phyloP scores from a whole-genome alignment of 2,888 invertebrate species.

The Liopterus haemorrhoidalis region DNA sequence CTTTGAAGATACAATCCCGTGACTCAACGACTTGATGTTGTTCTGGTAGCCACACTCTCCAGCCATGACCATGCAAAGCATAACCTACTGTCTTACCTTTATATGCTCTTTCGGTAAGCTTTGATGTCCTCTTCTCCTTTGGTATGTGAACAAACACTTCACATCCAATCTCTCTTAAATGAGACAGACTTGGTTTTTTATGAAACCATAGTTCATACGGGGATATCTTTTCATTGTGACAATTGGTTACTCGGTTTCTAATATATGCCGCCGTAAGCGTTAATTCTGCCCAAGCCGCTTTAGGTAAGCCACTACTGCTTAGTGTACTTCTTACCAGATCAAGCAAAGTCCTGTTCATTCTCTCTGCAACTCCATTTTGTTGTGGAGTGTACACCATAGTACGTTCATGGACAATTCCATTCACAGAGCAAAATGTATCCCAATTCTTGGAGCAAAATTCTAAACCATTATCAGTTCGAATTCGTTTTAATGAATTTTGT shows the following conservation, averaged over 20 bases:
- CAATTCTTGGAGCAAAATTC: conserved; percentile 17
- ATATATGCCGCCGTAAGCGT: conserved; percentile 5
- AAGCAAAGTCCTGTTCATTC: conserved; percentile 9
- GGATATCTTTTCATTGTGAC: conserved; percentile 4
- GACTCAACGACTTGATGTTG: too few relatives aligned
- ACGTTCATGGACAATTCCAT: conserved; percentile 10
- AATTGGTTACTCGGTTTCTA: conserved; percentile 11
- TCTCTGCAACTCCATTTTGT: conserved; percentile 13
- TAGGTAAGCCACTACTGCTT: not conserved
- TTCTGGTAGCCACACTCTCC: conserved; percentile 22
- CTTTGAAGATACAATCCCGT: not conserved
- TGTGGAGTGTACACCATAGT: conserved; percentile 15
- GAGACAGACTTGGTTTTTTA: conserved; percentile 29
- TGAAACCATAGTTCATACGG: conserved; percentile 11
- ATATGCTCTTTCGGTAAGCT: conserved; percentile 17
- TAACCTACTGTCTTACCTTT: conserved; percentile 23
- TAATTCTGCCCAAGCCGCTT: conserved; percentile 13
- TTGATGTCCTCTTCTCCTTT: conserved; percentile 4
- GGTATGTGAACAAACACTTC: conserved; percentile 6
- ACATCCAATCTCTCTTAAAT: conserved; percentile 19
- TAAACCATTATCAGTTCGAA: conserved; percentile 9
- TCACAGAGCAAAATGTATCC: not conserved
- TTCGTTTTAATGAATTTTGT: not conserved
- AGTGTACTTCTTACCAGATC: conserved; percentile 11
- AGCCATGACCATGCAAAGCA: conserved; percentile 21